phyloP scores from a whole-genome alignment of 2,888 invertebrate genomes.

The Drosophila prolongata region DNA sequence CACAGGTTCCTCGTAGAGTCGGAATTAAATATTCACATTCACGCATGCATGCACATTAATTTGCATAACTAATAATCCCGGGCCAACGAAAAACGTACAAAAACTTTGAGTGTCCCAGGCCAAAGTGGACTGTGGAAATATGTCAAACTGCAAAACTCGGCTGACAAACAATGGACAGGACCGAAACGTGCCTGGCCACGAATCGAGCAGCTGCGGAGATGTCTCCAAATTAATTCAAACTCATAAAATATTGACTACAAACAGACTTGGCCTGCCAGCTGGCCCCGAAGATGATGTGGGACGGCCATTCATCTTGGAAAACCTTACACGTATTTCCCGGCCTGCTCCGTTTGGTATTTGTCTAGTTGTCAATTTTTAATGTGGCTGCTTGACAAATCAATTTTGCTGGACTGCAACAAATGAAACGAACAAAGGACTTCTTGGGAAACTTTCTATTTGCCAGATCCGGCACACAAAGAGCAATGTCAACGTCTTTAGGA shows the following conservation, averaged over 20 bases:
- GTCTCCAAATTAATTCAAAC: slow-evolving; percentile 76
- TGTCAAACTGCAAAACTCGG: slow-evolving; percentile 68
- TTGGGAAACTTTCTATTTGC: slow-evolving; percentile 37
- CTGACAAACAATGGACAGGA: slow-evolving; percentile 57
- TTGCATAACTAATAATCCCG: slow-evolving; percentile 76
- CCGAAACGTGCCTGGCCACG: slow-evolving; percentile 43
- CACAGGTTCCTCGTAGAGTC: slow-evolving; percentile 20
- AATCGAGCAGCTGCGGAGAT: slow-evolving; percentile 65
- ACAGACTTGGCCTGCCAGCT: slow-evolving; percentile 40
- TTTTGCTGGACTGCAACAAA: slow-evolving; percentile 53
- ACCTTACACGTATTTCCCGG: slow-evolving; percentile 37
- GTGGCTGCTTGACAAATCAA: slow-evolving; percentile 75
- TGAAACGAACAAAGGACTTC: slow-evolving; percentile 51
- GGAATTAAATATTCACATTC: slow-evolving; percentile 68
- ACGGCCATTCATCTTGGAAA: slow-evolving; percentile 25
- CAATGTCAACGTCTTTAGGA: slow-evolving; percentile 49
- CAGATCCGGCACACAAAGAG: slow-evolving; percentile 31
- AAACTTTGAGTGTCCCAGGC: slow-evolving; percentile 44
- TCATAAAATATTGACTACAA: slow-evolving; percentile 76
- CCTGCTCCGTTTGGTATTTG: slow-evolving; percentile 61
- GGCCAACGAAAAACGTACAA: slow-evolving; percentile 23
- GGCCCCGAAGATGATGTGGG: slow-evolving; percentile 22
- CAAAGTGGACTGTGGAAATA: slow-evolving; percentile 53
- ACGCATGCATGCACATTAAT: slow-evolving; percentile 76
- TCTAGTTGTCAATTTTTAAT: slow-evolving; percentile 78